Evolutionary conservation across 2,888 invertebrate genomes (phyloP), one percentile per base, ranked within the genome.

Genomic region (Eilema caniola): DNA sequence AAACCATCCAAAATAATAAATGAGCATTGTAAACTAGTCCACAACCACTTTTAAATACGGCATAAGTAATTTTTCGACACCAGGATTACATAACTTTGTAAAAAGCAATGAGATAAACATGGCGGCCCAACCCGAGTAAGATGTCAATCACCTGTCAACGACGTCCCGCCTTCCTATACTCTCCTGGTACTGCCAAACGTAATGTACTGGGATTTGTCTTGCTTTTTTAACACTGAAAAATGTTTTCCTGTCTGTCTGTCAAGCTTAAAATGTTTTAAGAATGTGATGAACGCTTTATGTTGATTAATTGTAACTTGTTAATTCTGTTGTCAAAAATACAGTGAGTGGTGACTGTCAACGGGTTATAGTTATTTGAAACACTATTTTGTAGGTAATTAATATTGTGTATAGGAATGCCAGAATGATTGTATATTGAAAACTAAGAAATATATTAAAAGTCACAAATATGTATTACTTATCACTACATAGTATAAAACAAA

Each of bases 81-180:
- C 20, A 47, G 62, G 73, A 76, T 77, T 70, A 73, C 64, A 65
- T 65, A 78, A 61, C 66, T 80, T 89, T 80, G 86, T 83, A 71
- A 77, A 82, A 83, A 84, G 89, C 88, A 92, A 92, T 92, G 91
- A 93, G 90, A 93, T 93, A 93, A 94, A 95, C 91, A 93, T 93
- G 93, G 92, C 90, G 83, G 90, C 87, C 88, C 86, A 87, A 90
- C 86, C 85, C 91, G 92, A 95, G 95, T 95, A 90, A 95, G 95
- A 93, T 86, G 95, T 95, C 95, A 95, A 95, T 95, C 95, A 95
- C 89, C 92, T 94, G 95, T 95, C 95, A 94, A 86, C 93, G 89
- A 90, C 88, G 92, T 94, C 92, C 91, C 82, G 83, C 91, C 88
- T 88, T 89, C 87, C 89, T 89, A 92, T 93, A 90, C 89, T 82